Evolutionary conservation across 2,888 invertebrate genomes (phyloP).

Genomic region (Amitus sp.): DNA sequence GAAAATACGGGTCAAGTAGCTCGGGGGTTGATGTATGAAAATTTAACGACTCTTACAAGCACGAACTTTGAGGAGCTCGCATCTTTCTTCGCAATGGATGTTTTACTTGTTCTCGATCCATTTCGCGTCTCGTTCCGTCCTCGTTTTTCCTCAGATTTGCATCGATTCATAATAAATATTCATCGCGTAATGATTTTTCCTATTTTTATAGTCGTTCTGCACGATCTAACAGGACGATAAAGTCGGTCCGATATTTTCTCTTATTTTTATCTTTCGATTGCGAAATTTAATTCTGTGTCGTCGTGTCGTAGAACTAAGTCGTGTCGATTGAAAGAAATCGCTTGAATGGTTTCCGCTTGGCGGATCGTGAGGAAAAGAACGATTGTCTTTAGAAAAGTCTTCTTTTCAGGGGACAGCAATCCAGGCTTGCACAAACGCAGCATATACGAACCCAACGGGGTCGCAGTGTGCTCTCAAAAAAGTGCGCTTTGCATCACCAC

Average conservation of each 20-base stretch:
- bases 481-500: constrained; percentile 85
- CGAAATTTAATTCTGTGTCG: too few relatives aligned
- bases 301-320: too few relatives aligned
- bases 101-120: constrained; percentile 21
- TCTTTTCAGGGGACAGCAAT: constrained; percentile 73
- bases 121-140: background rate
- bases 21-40: constrained; percentile 48
- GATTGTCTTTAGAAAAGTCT: constrained; percentile 35
- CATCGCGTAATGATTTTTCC: too few relatives aligned
- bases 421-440: constrained; percentile 74
- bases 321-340: too few relatives aligned
- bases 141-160: too few relatives aligned
- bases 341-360: too few relatives aligned
- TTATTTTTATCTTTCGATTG: too few relatives aligned
- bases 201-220: too few relatives aligned
- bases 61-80: constrained; percentile 21
- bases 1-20: constrained; percentile 55
- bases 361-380: background rate
- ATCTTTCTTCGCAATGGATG: constrained; percentile 23
- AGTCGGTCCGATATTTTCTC: too few relatives aligned
- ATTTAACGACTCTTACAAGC: constrained; percentile 52
- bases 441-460: constrained; percentile 78
- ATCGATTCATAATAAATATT: too few relatives aligned
- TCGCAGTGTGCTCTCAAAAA: constrained; percentile 88
- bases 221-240: too few relatives aligned